These are phyloP conservation scores for Speoplatyrhinus poulsoni DNA, from an alignment of 2,113 vertebrate genomes.

Conservation along the genomic window DNA sequence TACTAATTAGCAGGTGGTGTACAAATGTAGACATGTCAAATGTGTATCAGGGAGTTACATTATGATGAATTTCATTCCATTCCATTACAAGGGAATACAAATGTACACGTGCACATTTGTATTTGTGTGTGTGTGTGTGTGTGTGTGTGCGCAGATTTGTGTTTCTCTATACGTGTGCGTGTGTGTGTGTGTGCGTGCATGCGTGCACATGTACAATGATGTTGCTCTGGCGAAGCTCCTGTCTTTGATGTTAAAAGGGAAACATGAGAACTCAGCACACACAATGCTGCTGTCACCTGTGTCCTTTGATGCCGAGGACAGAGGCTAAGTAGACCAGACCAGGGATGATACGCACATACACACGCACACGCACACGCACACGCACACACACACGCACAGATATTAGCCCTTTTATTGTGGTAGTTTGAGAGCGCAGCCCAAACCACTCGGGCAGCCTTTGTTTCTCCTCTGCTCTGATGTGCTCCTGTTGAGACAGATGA, in stretches of 20 bases:
- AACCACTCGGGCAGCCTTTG: constrained; percentile 68
- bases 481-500: constrained; percentile 65
- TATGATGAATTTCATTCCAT: not conserved
- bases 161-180: constrained; percentile 10
- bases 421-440: constrained; percentile 59
- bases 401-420: constrained; percentile 69
- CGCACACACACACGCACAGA: constrained; percentile 40
- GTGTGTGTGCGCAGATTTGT: constrained; percentile 22
- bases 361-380: constrained; percentile 11
- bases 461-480: constrained; percentile 54
- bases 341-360: constrained; percentile 53
- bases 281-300: constrained; percentile 81
- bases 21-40: not conserved
- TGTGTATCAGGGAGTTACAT: not conserved
- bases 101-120: not conserved
- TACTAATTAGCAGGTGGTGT: too few species aligned
- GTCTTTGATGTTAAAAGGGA: constrained; percentile 82
- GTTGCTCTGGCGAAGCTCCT: constrained; percentile 60
- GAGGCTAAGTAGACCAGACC: constrained; percentile 74
- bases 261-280: constrained; percentile 72
- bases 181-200: constrained; percentile 35
- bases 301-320: constrained; percentile 77
- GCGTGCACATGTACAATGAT: constrained; percentile 14
- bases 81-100: too few species aligned
- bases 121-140: not conserved